Conservation (phyloP, 2,797 vertebrate genomes). For the Semaprochilodus insignis region DNA sequence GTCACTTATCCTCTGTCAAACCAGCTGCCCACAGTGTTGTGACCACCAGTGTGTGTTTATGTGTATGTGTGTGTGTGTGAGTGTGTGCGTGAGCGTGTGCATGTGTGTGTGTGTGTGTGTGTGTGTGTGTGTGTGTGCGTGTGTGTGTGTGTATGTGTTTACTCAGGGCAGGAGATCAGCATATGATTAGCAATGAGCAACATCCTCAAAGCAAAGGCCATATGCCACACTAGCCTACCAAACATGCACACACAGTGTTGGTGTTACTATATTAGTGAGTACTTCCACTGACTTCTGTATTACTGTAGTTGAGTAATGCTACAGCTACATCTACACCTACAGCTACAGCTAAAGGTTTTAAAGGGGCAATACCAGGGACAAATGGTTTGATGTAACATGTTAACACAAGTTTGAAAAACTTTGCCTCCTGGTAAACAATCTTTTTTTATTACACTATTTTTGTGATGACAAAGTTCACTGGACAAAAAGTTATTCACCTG, state of each 20-base stretch:
- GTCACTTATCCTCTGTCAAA: background rate
- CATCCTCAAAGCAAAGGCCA: constrained; percentile 52
- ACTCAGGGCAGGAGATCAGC: constrained; percentile 36
- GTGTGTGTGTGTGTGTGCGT: no score
- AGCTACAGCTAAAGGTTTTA: background rate
- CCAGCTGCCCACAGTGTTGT: background rate
- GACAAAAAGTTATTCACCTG: no score
- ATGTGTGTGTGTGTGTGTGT: no score
- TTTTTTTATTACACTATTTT: background rate
- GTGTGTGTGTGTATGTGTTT: background rate
- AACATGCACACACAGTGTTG: constrained; percentile 17
- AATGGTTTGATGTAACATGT: background rate
- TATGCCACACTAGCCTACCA: constrained; percentile 13
- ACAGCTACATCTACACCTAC: constrained; percentile 26
- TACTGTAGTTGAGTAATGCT: background rate
- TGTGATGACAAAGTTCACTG: no score
- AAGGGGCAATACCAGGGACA: no score
- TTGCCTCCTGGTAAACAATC: background rate
- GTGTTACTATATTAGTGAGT: background rate
- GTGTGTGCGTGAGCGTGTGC: no score
- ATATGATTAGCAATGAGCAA: constrained; percentile 48
- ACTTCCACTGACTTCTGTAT: background rate
- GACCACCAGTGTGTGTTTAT: background rate
- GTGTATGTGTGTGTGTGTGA: no score
- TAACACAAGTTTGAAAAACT: background rate